Base-by-base conservation (phyloP, 2,113 vertebrate species). In the Lepisosteus oculatus region DNA sequence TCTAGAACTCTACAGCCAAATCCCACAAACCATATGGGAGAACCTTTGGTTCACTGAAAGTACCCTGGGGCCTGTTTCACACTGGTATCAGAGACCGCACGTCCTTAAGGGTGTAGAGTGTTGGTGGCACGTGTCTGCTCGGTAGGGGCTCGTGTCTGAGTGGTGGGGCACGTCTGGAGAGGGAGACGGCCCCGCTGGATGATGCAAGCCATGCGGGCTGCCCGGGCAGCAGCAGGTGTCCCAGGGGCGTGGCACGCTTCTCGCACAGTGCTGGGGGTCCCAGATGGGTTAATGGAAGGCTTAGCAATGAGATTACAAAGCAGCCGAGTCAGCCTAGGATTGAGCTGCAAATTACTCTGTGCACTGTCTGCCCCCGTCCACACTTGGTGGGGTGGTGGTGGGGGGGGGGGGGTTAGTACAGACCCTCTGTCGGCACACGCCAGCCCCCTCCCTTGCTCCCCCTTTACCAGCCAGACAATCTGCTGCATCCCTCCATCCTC, bases 281-380 rank as follows among this genome's bases (percentile, higher is more conserved):
- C 94, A 94, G 93, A 95, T 96, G 95, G 96, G 94, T 95, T 95
- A 94, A 94, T 94, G 86, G 93, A 91, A 90, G 92, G 92, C 95
- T 97, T 95, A 96, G 95, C 94, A 95, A 93, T 92, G 90, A 94
- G 95, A 98, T 97, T 96, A 98, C 91, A 93, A 93, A 94, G 93
- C 92, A 94, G 95, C 92, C 95, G 91, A 95, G 92, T 92, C 88
- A 88, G 93, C 90, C 91, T 92, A 85, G 85, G 91, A 93, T 93
- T 93, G 92, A 91, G 90, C 85, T 71, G 86, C 92, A 91, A 29
- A 96, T 94, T 95, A 93, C 80, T 83, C 77, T 93, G 93, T 91
- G 90, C 87, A 88, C 84, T 88, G 82, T 80, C 72, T 87, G 86
- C 89, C 89, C 87, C 90, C 89, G 78, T 85, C 87, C 82, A 85